These are phyloP conservation scores for Rhinolophus ferrumequinum DNA, from an alignment of 2,113 vertebrate genomes.

Conservation along the genomic window DNA sequence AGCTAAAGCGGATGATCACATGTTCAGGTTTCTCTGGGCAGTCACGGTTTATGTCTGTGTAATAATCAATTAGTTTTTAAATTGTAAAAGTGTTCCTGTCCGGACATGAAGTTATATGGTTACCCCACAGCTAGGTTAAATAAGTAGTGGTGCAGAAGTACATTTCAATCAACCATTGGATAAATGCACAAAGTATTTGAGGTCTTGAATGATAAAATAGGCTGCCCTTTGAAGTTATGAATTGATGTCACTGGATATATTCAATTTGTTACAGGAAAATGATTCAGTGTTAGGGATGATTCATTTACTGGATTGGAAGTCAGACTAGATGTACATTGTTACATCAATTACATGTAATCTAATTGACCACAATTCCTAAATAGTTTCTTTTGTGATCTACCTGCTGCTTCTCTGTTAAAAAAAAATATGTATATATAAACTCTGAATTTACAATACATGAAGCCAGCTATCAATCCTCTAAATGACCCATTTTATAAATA, in stretches of 20 bases:
- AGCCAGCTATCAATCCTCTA: not conserved
- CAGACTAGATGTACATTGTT: not conserved
- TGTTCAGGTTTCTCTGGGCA: not conserved
- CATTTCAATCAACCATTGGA: not conserved
- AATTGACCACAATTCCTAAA: not conserved
- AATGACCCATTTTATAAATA: not conserved
- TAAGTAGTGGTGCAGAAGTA: not conserved
- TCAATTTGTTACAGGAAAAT: not conserved
- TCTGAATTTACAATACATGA: not conserved
- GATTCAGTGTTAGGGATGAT: not conserved
- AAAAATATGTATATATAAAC: too few species aligned
- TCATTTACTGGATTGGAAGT: not conserved
- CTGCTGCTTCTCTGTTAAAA: not conserved
- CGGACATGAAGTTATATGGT: not conserved
- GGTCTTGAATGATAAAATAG: not conserved
- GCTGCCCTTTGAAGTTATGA: not conserved
- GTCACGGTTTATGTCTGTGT: not conserved
- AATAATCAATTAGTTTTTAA: not conserved
- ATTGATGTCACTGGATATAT: not conserved
- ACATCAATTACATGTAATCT: not conserved
- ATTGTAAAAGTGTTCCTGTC: not conserved
- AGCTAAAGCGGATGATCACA: not conserved
- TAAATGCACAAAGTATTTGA: not conserved
- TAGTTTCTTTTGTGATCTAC: not conserved
- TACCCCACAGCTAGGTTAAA: not conserved